phyloP scores from a whole-genome alignment of 2,113 vertebrate genomes.

The Noturus placidus region DNA sequence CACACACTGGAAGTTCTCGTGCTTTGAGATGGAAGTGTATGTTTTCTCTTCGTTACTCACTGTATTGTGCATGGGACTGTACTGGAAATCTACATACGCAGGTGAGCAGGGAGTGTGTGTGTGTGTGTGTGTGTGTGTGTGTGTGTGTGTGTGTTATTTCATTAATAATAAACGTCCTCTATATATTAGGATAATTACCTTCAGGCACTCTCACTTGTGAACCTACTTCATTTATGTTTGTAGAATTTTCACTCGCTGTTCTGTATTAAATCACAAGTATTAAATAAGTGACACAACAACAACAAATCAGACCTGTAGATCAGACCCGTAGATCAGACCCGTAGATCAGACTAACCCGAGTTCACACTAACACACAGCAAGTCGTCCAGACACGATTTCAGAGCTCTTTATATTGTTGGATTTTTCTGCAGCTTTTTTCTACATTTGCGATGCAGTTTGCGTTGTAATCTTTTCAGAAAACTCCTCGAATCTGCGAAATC shows the following conservation, averaged over 20 bases:
- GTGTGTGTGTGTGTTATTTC: background rate
- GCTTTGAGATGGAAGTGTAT: background rate
- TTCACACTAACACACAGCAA: no score
- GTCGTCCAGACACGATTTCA: no score
- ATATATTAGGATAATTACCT: background rate
- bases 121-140: background rate
- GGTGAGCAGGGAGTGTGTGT: conserved; percentile 2
- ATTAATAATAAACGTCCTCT: background rate
- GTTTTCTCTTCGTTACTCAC: background rate
- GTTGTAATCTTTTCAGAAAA: no score
- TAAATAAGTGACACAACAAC: background rate
- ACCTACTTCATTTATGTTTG: no score
- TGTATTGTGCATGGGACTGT: background rate
- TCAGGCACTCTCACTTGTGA: background rate
- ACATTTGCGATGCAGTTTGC: no score
- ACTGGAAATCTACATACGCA: background rate
- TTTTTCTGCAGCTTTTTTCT: no score
- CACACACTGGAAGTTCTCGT: background rate
- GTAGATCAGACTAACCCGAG: background rate
- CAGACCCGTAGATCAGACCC: background rate
- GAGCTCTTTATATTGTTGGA: no score
- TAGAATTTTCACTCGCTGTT: background rate
- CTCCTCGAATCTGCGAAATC: no score
- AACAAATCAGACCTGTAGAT: background rate
- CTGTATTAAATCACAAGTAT: background rate